These are phyloP conservation scores for Plebejus anna DNA, from an alignment of 2,888 invertebrate species.

Conservation along the genomic window DNA sequence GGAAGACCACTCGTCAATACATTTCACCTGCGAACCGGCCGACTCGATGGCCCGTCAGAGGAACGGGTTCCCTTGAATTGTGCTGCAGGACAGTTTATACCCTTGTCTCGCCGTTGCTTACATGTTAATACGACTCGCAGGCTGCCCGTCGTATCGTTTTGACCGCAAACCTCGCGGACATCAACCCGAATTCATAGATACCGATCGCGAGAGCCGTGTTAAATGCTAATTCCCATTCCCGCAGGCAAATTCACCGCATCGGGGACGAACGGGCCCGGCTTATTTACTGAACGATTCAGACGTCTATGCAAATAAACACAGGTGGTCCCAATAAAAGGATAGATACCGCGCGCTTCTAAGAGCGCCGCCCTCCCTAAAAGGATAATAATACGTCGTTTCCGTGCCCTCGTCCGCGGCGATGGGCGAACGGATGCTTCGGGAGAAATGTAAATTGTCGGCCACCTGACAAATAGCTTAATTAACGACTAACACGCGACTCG, in stretches of 20 bases:
- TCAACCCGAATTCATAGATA: slow-evolving; percentile 30
- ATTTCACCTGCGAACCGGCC: slow-evolving; percentile 68
- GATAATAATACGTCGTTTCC: slow-evolving; percentile 78
- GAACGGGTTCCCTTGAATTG: slow-evolving; percentile 74
- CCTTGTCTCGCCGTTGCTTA: slow-evolving; percentile 58
- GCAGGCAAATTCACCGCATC: slow-evolving; percentile 38
- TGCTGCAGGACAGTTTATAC: slow-evolving; percentile 67
- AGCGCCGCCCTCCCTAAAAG: slow-evolving; percentile 78
- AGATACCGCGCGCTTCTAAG: slow-evolving; percentile 59
- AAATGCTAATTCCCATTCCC: slow-evolving; percentile 64
- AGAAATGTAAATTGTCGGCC: slow-evolving; percentile 75
- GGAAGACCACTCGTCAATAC: slow-evolving; percentile 80
- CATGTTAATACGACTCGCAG: slow-evolving; percentile 58
- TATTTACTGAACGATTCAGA: slow-evolving; percentile 79
- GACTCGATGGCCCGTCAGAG: slow-evolving; percentile 67
- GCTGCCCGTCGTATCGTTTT: slow-evolving; percentile 37
- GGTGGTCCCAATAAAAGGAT: slow-evolving; percentile 77
- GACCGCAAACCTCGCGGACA: slow-evolving; percentile 21
- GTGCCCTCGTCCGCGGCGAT: slow-evolving; percentile 52
- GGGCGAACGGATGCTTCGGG: slow-evolving; percentile 55
- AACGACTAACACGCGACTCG: slow-evolving; percentile 69
- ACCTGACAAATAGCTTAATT: slow-evolving; percentile 79
- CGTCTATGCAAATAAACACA: slow-evolving; percentile 71
- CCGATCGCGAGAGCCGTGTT: slow-evolving; percentile 48
- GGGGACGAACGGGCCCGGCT: slow-evolving; percentile 66